Percentiles rank a stretch among this genome's conserved stretches.
These are phyloP conservation scores for Crenuchus spilurus DNA, from an alignment of 2,797 vertebrate genomes.

Conservation along the genomic window DNA sequence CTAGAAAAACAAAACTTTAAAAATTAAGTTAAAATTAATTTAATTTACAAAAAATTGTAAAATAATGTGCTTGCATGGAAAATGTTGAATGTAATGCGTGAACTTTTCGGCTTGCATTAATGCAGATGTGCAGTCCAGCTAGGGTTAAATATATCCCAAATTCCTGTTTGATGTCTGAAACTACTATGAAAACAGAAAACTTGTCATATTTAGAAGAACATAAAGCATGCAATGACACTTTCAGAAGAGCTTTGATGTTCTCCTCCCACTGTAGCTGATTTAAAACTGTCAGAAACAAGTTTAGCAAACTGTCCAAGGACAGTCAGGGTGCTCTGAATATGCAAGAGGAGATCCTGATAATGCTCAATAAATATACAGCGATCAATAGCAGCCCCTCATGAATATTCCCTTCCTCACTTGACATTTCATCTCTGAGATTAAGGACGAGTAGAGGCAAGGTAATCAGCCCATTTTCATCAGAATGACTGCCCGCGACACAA, in stretches of 20 bases:
- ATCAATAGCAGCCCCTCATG: neutral
- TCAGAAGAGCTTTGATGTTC: neutral
- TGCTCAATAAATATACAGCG: slow-evolving; percentile 5
- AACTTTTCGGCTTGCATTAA: too few relatives aligned
- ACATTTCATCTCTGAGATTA: slow-evolving; percentile 35
- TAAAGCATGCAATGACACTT: too few relatives aligned
- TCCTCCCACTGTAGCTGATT: neutral
- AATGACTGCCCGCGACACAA: neutral
- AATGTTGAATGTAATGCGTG: too few relatives aligned
- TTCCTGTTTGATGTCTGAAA: too few relatives aligned
- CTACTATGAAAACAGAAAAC: too few relatives aligned
- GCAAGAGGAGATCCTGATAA: neutral
- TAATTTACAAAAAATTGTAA: too few relatives aligned
- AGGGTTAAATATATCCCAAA: too few relatives aligned
- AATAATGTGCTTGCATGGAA: too few relatives aligned
- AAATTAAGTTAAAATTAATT: too few relatives aligned
- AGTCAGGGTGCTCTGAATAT: neutral
- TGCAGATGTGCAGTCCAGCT: too few relatives aligned
- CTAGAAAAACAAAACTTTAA: too few relatives aligned
- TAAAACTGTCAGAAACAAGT: neutral
- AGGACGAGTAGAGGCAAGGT: slow-evolving; percentile 14
- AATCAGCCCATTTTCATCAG: slow-evolving; percentile 30
- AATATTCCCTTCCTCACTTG: neutral
- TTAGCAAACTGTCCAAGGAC: neutral
- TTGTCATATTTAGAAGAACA: too few relatives aligned